Conservation (phyloP, 2,113 vertebrate species). For the Sylvicapra grimmia region DNA sequence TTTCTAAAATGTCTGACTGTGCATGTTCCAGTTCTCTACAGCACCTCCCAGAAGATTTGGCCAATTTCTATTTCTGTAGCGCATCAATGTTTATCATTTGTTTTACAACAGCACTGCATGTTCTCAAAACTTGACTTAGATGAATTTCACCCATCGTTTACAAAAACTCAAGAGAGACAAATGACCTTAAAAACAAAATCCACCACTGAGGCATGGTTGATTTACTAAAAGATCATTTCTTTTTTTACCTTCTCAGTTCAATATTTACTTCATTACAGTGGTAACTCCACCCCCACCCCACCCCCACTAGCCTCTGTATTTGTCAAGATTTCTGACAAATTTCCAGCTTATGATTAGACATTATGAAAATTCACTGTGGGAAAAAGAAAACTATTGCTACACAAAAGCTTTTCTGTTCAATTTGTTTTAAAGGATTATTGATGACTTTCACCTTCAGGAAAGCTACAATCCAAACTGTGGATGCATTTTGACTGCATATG, state of each 20-base stretch:
- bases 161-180: slow-evolving; percentile 36
- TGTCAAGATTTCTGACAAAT: slow-evolving; percentile 40
- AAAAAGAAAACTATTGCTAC: slow-evolving; percentile 23
- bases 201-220: slow-evolving; percentile 12
- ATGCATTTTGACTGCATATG: background rate
- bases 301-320: background rate
- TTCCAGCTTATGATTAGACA: slow-evolving; percentile 32
- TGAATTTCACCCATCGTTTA: background rate
- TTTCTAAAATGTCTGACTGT: slow-evolving; percentile 54
- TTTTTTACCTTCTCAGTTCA: background rate
- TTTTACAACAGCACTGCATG: slow-evolving; percentile 7
- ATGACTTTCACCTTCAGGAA: slow-evolving; percentile 20
- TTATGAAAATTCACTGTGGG: slow-evolving; percentile 2
- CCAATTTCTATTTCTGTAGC: slow-evolving; percentile 34
- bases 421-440: slow-evolving; percentile 11
- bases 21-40: slow-evolving; percentile 21
- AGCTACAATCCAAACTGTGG: background rate
- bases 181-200: slow-evolving; percentile 46
- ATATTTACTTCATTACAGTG: slow-evolving; percentile 22
- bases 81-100: slow-evolving; percentile 48
- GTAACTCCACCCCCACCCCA: background rate
- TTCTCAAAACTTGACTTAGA: slow-evolving; percentile 28
- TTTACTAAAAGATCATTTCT: background rate
- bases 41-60: slow-evolving; percentile 30
- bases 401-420: background rate